phyloP scores from a whole-genome alignment of 2,888 invertebrate genomes.

The Acronicta psi region DNA sequence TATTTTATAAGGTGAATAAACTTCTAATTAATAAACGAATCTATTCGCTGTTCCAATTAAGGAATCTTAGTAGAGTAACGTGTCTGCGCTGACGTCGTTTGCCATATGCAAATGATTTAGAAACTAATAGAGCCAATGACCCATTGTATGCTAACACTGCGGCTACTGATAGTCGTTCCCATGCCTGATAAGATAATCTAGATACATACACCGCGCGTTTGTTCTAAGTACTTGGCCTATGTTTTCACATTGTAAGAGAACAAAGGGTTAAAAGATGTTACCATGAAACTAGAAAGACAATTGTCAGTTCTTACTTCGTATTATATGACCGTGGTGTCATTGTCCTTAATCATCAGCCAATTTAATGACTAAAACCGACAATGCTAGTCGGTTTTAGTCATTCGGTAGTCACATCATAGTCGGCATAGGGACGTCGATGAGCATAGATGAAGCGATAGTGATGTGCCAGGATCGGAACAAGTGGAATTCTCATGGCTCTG shows the following conservation, averaged over 20 bases:
- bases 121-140: constrained; percentile 66
- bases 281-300: constrained; percentile 16
- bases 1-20: constrained; percentile 22
- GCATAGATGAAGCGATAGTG: too few species aligned
- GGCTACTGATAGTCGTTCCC: constrained; percentile 68
- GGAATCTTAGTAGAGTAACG: constrained; percentile 22
- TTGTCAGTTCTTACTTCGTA: constrained; percentile 11
- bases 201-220: constrained; percentile 45
- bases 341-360: too few species aligned
- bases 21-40: constrained; percentile 28
- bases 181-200: constrained; percentile 68
- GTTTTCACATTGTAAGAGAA: constrained; percentile 36
- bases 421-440: too few species aligned
- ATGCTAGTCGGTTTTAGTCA: too few species aligned
- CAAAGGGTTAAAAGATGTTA: constrained; percentile 30
- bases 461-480: too few species aligned
- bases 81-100: constrained; percentile 22
- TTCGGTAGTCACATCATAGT: too few species aligned
- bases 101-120: constrained; percentile 64
- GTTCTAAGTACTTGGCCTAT: constrained; percentile 35
- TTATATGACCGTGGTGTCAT: background rate
- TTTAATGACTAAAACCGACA: too few species aligned
- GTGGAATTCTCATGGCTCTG: too few species aligned
- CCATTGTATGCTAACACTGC: constrained; percentile 71
- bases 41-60: constrained; percentile 27